Evolutionary conservation across 53 echinoderm and acorn worm species (phyloP).

Genomic region (Crossaster papposus): DNA sequence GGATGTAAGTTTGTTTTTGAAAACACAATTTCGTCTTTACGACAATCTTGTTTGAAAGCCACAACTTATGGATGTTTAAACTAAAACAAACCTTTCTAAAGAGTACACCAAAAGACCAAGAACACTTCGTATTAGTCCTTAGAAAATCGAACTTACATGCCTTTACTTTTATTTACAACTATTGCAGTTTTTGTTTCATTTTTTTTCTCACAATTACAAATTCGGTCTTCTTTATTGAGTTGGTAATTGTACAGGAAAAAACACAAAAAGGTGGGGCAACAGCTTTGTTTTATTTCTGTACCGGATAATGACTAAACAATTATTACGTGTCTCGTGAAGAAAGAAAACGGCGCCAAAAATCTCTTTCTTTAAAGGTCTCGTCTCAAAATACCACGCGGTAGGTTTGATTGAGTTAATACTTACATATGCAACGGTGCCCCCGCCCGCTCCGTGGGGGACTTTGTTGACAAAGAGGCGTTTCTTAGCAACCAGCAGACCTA

Average conservation of each 20-base stretch:
- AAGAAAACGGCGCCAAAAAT: slow-evolving; percentile 16
- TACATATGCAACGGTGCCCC: slow-evolving; percentile 98
- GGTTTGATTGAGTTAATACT: slow-evolving; percentile 48
- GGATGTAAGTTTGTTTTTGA: background rate
- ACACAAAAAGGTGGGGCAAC: background rate
- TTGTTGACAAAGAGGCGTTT: slow-evolving; percentile 87
- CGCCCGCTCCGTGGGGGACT: slow-evolving; percentile 89
- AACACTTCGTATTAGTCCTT: background rate
- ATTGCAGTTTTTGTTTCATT: background rate
- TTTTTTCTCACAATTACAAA: background rate
- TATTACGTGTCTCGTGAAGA: slow-evolving; percentile 7
- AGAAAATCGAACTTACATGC: background rate
- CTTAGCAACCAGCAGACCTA: slow-evolving; percentile 93
- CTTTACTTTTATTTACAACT: background rate
- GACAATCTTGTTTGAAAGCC: background rate
- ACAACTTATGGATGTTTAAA: background rate
- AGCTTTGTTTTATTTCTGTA: background rate
- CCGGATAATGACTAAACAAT: slow-evolving; percentile 53
- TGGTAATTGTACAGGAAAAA: background rate
- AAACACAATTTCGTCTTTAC: background rate
- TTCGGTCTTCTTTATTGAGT: background rate
- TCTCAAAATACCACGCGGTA: background rate
- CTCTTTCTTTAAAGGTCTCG: background rate
- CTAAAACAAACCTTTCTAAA: background rate
- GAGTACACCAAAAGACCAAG: background rate